Conservation (phyloP, 2,113 vertebrate species). For the Oreochromis tanganicae region DNA sequence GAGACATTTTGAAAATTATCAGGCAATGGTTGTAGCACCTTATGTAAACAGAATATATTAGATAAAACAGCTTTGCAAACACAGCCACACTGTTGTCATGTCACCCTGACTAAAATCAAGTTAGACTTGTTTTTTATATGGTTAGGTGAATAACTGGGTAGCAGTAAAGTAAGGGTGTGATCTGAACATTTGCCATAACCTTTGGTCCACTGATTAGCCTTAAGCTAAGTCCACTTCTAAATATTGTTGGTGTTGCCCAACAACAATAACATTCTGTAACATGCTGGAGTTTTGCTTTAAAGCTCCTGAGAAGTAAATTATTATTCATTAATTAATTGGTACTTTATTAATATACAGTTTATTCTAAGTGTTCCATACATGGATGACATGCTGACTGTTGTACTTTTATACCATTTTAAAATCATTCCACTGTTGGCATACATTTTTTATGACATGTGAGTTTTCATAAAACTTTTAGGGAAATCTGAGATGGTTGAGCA, state of each 20-base stretch:
- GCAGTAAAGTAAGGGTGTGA: neutral
- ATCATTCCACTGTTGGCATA: neutral
- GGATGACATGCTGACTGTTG: neutral
- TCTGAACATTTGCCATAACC: neutral
- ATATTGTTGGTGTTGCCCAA: neutral
- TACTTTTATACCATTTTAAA: neutral
- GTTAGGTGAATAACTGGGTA: neutral
- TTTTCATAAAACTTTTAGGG: neutral
- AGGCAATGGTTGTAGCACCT: neutral
- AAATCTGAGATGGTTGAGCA: neutral
- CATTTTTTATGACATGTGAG: neutral
- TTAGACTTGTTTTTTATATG: neutral
- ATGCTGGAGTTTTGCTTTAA: neutral
- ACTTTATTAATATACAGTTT: neutral
- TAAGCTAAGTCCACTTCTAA: neutral
- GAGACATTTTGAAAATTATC: neutral
- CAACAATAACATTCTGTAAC: neutral
- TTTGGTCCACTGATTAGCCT: neutral
- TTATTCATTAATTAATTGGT: neutral
- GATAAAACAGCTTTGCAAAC: neutral
- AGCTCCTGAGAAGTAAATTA: neutral
- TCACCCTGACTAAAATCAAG: neutral
- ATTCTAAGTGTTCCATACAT: neutral
- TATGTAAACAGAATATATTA: neutral
- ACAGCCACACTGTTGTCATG: neutral